Conservation (phyloP, 2,113 vertebrate genomes). For the Prinia subflava region DNA sequence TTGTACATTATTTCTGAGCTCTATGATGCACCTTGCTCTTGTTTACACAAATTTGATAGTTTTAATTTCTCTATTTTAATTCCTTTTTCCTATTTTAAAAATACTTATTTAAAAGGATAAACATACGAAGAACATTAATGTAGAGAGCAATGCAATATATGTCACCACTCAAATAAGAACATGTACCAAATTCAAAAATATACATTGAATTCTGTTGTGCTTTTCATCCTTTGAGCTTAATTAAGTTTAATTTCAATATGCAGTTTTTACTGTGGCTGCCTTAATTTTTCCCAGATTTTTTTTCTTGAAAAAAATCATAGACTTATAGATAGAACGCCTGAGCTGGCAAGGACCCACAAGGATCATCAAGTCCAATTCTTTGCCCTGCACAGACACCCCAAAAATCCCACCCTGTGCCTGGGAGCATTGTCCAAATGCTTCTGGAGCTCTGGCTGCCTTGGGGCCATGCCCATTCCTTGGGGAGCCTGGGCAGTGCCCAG, state of each 20-base stretch:
- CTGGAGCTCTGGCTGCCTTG: neutral
- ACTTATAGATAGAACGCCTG: neutral
- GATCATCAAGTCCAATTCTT: neutral
- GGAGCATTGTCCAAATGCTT: fast-evolving
- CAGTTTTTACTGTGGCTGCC: neutral
- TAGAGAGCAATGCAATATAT: neutral
- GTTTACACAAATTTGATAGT: neutral
- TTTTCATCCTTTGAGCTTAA: neutral
- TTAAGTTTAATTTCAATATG: neutral
- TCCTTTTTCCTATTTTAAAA: neutral
- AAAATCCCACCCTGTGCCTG: neutral
- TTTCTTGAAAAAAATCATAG: neutral
- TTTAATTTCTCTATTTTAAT: neutral
- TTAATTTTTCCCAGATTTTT: neutral
- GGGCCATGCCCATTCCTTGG: neutral
- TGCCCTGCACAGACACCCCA: neutral
- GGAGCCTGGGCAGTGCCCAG: neutral
- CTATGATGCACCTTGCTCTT: neutral
- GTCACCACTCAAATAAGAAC: neutral
- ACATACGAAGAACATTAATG: neutral
- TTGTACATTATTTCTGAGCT: neutral
- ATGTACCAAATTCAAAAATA: neutral
- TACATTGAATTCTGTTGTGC: neutral
- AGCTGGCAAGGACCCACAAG: neutral
- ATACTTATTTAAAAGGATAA: neutral